A percentile compares a stretch with the other conserved stretches of the same genome.
Conservation (phyloP, 2,888 invertebrate species). For the Oscheius myriophilus region DNA sequence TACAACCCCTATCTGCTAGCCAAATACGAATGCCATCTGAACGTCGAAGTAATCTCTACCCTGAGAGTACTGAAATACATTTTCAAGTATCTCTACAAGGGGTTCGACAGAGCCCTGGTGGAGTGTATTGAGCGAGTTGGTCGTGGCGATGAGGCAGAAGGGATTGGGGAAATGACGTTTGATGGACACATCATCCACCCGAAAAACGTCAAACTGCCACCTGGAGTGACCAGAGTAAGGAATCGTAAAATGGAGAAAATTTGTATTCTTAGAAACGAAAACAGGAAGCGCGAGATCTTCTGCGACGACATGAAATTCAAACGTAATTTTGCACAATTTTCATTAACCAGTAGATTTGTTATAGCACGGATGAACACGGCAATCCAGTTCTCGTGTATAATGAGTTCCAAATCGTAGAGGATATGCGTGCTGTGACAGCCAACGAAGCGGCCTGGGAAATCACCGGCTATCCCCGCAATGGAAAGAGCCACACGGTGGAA, state of each 20-base stretch:
- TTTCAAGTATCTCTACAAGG: conserved; percentile 31
- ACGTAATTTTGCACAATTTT: not conserved
- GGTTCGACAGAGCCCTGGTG: conserved; percentile 23
- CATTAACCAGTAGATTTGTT: not conserved
- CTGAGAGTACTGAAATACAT: conserved; percentile 29
- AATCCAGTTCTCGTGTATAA: conserved; percentile 8
- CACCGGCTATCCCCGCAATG: conserved; percentile 15
- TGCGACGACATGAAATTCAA: no score
- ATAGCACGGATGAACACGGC: not conserved
- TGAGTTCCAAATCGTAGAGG: conserved; percentile 26
- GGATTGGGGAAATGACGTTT: not conserved
- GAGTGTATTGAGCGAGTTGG: not conserved
- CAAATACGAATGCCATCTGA: conserved; percentile 21
- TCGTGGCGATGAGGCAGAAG: not conserved
- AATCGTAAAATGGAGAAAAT: no score
- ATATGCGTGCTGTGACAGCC: conserved; percentile 28
- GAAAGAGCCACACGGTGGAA: conserved; percentile 24
- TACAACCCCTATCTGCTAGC: conserved; percentile 18
- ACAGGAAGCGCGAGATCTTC: no score
- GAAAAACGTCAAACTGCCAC: not conserved
- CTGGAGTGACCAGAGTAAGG: not conserved
- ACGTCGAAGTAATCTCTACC: conserved; percentile 21
- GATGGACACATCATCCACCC: not conserved
- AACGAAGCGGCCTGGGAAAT: conserved; percentile 32
- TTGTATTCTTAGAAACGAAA: no score